Percentiles rank a stretch among this genome's conserved stretches.
These are phyloP conservation scores for Geophilus truncorum DNA, from an alignment of 2,888 invertebrate species.

Conservation along the genomic window DNA sequence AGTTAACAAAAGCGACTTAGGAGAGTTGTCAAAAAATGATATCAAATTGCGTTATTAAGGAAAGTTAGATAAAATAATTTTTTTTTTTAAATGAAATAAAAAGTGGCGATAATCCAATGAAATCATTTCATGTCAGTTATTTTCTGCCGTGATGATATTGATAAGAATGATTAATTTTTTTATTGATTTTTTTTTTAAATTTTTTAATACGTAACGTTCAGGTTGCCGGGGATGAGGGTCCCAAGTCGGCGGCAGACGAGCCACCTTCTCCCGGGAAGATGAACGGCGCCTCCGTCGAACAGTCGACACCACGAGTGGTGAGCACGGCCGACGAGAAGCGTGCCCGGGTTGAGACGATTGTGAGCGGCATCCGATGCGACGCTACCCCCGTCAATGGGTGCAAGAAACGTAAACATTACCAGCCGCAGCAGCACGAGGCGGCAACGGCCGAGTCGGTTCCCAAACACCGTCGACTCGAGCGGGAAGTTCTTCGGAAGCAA, in stretches of 20 bases:
- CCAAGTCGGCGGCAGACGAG: constrained; percentile 27
- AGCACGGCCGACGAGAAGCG: constrained; percentile 67
- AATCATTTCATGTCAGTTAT: too few species aligned
- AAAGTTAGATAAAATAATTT: background rate
- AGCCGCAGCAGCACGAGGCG: constrained; percentile 76
- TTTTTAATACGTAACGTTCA: background rate
- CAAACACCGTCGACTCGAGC: constrained; percentile 37
- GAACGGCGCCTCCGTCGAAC: constrained; percentile 28
- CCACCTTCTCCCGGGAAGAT: constrained; percentile 28
- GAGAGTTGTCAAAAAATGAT: background rate
- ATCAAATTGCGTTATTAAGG: background rate
- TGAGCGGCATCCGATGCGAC: constrained; percentile 75
- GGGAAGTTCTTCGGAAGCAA: constrained; percentile 74
- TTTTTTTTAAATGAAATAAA: background rate
- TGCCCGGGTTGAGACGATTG: constrained; percentile 90
- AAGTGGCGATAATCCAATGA: too few species aligned
- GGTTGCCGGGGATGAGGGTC: constrained; percentile 25
- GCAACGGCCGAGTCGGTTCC: constrained; percentile 32
- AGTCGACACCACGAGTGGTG: background rate
- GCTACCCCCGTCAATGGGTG: constrained; percentile 79
- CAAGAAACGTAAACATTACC: constrained; percentile 91
- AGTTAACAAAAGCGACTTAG: background rate
- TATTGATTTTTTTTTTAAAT: background rate
- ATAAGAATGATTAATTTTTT: too few species aligned
- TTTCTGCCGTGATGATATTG: too few species aligned